Evolutionary conservation across 2,888 invertebrate species (phyloP), one percentile per base, ranked within the genome.

Genomic region (Drosophila nr. perissopoda): DNA sequence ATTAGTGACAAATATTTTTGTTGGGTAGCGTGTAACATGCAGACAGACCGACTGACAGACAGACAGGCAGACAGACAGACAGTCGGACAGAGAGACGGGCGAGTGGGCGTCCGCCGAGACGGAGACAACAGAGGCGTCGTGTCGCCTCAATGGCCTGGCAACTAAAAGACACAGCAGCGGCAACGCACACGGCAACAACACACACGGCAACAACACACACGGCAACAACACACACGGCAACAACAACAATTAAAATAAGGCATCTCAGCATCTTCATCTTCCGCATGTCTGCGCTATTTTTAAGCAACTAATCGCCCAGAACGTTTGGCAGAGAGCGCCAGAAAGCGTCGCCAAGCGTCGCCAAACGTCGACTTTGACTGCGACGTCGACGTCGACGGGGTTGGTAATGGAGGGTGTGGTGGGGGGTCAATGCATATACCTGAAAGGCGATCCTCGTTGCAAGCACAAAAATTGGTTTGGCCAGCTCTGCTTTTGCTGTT

Each of bases 201-300:
- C 31, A 31, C 31, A 0, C 57, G 16, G 27, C 52, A 49, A 58
- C n/a, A 34, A 27, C 8, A 31, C 31, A 31, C 31, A 8, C 2
- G 31, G 31, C 67, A 33, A 36, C 57, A 56, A 38, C 61, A 40
- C 29, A 29, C 29, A 49, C 49, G 33, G 33, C 33, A 71, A 10
- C 58, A 40, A 21, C 21, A n/a, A 40, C n/a, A 42, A 21, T 10
- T 11, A 2, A 6, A 42, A 21, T 13, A 21, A 21, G 21, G 42
- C 42, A 61, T 42, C 34, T 34, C 45, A 42, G 33, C 76, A 67
- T 64, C 61, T 70, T 57, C 57, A 71, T 78, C 76, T 82, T 87
- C 82, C 87, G 84, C 82, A 82, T 84, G 79, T 87, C 84, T 87
- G 84, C 59, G 86, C 87, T 85, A 85, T 85, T 87, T 84, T 76